Evolutionary conservation across 2,888 invertebrate species (phyloP), one percentile per base, ranked within the genome.

Genomic region (Eugnorisma glareosa): DNA sequence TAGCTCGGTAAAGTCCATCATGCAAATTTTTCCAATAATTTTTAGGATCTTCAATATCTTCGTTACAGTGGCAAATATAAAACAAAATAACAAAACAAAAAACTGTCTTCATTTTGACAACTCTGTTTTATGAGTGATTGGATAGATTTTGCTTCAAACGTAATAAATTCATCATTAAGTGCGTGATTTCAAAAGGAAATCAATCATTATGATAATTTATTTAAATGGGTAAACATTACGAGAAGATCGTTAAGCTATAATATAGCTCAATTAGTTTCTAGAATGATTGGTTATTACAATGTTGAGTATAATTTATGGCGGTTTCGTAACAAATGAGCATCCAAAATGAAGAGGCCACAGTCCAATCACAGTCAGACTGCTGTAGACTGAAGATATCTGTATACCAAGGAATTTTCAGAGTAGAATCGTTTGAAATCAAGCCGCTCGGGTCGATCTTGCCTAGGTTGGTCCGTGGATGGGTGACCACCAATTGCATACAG

Each of bases 141-240:
- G 54, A 48, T 21, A 6, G 1, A 31, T 40, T 45, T 18, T 8
- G n/a, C 7, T 48, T 54, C 4, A 45, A 63, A 10, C 24, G 6
- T 24, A 77, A n/a, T 54, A 54, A 45, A 70, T 67, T 18, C 54
- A 72, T 57, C 21, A 59, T 1, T 51, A 18, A 18, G 67, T n/a
- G 80, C 83, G 40, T 83, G 83, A 43, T 45, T 59, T 66, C 31
- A 11, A 18, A 21, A 83, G 84, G 84, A 79, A 61, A 67, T 24
- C 40, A 48, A 59, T 24, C 6, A 72, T 77, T 71, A 77, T 48
- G 10, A 18, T 72, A 40, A 48, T 80, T 72, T 48, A 48, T 80
- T 48, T 40, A 2, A 59, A 35, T 3, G 21, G 7, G 43, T 54
- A 35, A 48, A 37, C 28, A 15, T 28, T 8, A 59, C 48, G 45